These are phyloP conservation scores for Odontophorus gujanensis DNA, from an alignment of 2,113 vertebrate species.

Conservation along the genomic window DNA sequence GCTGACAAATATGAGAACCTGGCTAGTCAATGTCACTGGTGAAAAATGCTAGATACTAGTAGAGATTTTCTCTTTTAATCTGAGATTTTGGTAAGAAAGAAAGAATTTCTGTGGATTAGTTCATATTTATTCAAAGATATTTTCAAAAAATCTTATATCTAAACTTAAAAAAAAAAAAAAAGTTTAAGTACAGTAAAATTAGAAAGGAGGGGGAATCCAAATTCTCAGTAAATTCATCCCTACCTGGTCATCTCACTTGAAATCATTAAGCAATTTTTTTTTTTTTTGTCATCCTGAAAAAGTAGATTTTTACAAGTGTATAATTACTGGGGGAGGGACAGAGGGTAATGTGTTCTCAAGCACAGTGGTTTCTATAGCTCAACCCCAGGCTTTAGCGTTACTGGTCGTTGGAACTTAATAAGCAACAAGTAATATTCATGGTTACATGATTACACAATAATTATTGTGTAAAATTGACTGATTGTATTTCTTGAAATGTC, in stretches of 20 bases:
- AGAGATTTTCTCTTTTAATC: background rate
- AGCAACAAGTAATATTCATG: background rate
- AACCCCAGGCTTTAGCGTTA: background rate
- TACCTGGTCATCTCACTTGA: background rate
- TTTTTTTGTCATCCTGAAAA: background rate
- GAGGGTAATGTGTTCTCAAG: background rate
- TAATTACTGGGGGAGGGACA: background rate
- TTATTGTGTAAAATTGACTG: background rate
- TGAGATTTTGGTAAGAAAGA: rapidly evolving
- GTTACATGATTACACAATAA: no score
- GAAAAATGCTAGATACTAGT: background rate
- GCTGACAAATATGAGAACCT: background rate
- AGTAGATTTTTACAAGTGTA: background rate
- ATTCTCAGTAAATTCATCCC: background rate
- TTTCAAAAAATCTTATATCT: background rate
- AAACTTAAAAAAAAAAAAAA: background rate
- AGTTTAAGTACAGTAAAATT: background rate
- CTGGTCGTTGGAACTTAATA: background rate
- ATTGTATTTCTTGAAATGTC: background rate
- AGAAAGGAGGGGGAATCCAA: background rate
- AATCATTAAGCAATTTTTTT: background rate
- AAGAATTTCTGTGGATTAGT: background rate
- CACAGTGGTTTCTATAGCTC: background rate
- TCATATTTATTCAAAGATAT: background rate
- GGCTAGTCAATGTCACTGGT: background rate